Conservation (phyloP, 1,140 invertebrate species). For the Aphaenogaster ashmeadi region DNA sequence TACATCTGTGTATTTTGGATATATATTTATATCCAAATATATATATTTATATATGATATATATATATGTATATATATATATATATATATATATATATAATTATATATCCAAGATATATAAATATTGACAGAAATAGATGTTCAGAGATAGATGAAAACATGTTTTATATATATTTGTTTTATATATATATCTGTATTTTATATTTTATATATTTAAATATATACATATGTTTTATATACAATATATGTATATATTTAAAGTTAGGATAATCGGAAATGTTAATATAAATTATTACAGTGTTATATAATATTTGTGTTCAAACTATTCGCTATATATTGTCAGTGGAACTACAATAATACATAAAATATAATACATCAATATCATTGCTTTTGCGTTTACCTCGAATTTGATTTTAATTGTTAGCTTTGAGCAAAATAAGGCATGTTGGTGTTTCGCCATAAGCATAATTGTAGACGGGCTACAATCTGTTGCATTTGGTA, state of each 20-base stretch:
- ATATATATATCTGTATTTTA: too few species aligned
- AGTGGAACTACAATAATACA: background rate
- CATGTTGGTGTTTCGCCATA: background rate
- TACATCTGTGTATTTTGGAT: too few species aligned
- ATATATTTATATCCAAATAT: too few species aligned
- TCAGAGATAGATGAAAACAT: background rate
- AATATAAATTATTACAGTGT: background rate
- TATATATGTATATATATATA: background rate
- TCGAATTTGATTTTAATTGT: slow-evolving; percentile 33
- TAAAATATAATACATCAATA: background rate
- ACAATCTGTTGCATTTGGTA: slow-evolving; percentile 27
- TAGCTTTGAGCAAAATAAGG: background rate
- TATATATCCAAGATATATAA: background rate
- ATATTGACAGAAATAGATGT: background rate
- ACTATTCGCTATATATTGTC: background rate
- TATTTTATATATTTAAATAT: too few species aligned
- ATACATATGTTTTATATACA: too few species aligned
- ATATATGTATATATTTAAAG: background rate
- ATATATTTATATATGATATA: too few species aligned
- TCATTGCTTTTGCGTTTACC: background rate
- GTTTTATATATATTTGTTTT: background rate
- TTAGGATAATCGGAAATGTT: background rate
- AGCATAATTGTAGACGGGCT: slow-evolving; percentile 28
- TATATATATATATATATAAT: too few species aligned
- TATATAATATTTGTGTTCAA: background rate